These are phyloP conservation scores for Berghia stephanieae DNA, from an alignment of 1,140 invertebrate species.

Conservation along the genomic window DNA sequence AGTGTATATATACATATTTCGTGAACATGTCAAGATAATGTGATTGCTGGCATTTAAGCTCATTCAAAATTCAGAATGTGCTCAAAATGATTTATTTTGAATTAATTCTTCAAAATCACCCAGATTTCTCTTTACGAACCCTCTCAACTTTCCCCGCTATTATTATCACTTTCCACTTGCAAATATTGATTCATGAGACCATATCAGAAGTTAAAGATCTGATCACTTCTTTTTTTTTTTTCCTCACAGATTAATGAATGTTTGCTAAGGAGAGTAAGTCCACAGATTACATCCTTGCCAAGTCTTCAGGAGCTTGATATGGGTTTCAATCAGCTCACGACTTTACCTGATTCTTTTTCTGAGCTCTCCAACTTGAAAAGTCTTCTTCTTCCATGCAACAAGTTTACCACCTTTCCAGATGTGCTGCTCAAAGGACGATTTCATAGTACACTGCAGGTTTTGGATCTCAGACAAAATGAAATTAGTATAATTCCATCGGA, in stretches of 20 bases:
- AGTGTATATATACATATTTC: too few species aligned
- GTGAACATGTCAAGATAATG: too few species aligned
- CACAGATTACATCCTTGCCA: not conserved
- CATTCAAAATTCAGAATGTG: too few species aligned
- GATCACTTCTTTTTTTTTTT: not conserved
- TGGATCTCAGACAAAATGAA: constrained; percentile 13
- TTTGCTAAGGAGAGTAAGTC: not conserved
- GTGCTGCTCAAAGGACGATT: not conserved
- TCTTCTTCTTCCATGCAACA: not conserved
- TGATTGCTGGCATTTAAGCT: too few species aligned
- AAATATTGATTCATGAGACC: too few species aligned
- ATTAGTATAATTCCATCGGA: not conserved
- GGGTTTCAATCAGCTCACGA: not conserved
- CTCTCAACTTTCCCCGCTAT: too few species aligned
- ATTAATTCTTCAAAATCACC: too few species aligned
- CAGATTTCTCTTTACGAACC: too few species aligned
- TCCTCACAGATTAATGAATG: not conserved
- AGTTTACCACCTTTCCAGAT: not conserved
- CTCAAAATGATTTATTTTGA: too few species aligned
- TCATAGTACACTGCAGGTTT: not conserved
- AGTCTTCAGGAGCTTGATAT: not conserved
- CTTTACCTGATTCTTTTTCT: not conserved
- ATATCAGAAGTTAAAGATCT: too few species aligned
- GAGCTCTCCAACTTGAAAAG: constrained; percentile 1
- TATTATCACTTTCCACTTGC: too few species aligned